Base-by-base conservation (phyloP, 1,140 invertebrate species). In the Drosophila parvula region DNA sequence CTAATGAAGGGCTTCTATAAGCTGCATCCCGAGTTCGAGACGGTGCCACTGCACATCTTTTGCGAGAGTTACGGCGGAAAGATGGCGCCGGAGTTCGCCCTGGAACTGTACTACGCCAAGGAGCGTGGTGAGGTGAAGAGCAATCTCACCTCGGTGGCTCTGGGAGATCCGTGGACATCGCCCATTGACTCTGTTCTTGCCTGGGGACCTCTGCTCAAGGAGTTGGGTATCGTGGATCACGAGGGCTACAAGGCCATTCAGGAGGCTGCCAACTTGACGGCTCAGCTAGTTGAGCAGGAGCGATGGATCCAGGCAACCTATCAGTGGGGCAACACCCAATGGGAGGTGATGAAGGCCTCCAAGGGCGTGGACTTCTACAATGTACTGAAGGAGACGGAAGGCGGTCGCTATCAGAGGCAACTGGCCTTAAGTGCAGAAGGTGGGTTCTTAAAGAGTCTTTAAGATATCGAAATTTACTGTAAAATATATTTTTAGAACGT, bases 61-160 rank as follows among this genome's bases (percentile, higher is more conserved):
- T 96, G 95, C 27, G 96, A 98, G 90, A 97, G 96, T 0, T 98
- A 98, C 92, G 97, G 97, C 14, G 97, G 97, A 1, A 98, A 98
- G 93, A 98, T 98, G 96, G 95, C 96, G 0, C 94, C 95, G 9
- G 96, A 96, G 77, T 97, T 98, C 83, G 96, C 94, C 0, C 55
- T 86, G n/a, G 81, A 92, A 18, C 60, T 88, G 7, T 85, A 76
- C 60, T 79, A 97, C 95, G 95, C 95, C 44, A 94, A 96, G 73
- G 73, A 94, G 74, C 89, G 85, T 1, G 95, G 94, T 1, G 93
- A 93, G 50, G 94, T 98, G 2, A 93, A 93, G 27, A 95, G 94
- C 44, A 96, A 96, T 73, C 94, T 98, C 43, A 93, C 93, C 71
- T 97, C 96, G 2, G 94, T 98, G 11, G 96, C 94, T 1, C 93